These are phyloP conservation scores for Sebastes glaucus DNA, from an alignment of 2,797 vertebrate genomes.

Conservation along the genomic window DNA sequence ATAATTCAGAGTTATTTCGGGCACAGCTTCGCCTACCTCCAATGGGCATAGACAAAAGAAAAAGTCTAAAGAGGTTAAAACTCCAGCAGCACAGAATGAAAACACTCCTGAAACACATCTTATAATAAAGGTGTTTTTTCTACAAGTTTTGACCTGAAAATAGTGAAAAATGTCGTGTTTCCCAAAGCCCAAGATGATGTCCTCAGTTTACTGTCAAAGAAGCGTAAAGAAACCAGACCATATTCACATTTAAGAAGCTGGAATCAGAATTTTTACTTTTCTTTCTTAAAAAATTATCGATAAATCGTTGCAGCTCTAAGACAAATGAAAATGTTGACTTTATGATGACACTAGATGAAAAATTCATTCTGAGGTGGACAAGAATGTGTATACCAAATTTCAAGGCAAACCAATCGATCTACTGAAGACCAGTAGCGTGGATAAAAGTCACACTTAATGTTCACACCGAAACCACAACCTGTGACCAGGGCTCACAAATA, in stretches of 20 bases:
- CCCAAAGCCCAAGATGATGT: too few species aligned
- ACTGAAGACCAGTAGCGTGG: background rate
- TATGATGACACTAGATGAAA: background rate
- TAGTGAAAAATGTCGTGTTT: too few species aligned
- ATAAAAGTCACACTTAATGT: background rate
- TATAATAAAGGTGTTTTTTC: background rate
- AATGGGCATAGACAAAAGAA: background rate
- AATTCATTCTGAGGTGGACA: background rate
- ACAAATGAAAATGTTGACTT: background rate
- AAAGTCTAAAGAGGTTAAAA: background rate
- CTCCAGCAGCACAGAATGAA: background rate
- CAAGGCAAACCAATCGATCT: background rate
- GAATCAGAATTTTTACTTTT: too few species aligned
- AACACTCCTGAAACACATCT: background rate
- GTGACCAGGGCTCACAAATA: too few species aligned
- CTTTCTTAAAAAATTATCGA: too few species aligned
- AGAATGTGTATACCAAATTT: background rate
- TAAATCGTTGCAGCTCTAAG: too few species aligned
- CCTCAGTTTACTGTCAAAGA: background rate
- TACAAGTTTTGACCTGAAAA: background rate
- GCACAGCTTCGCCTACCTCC: background rate
- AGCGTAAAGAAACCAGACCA: too few species aligned
- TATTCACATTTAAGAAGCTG: too few species aligned
- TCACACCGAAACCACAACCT: background rate
- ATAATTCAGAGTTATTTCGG: background rate